phyloP scores from a whole-genome alignment of 1,140 invertebrate species.

The Polyergus mexicanus region DNA sequence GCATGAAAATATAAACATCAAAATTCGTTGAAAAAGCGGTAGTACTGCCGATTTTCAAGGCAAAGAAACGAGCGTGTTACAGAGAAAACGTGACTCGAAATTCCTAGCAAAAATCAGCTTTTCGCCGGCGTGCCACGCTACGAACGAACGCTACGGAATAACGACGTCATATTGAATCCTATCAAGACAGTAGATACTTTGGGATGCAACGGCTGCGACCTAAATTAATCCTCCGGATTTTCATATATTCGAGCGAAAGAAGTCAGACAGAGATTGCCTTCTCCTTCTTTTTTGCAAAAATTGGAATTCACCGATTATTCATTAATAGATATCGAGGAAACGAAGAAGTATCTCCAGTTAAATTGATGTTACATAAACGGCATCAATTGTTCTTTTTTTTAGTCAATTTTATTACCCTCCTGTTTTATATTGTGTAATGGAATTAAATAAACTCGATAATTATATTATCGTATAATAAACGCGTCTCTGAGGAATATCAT shows the following conservation, averaged over 20 bases:
- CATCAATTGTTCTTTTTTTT: background rate
- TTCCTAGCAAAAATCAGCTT: slow-evolving; percentile 40
- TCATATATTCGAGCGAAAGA: slow-evolving; percentile 25
- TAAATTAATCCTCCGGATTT: slow-evolving; percentile 38
- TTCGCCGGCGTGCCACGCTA: background rate
- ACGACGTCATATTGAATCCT: slow-evolving; percentile 49
- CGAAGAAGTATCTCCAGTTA: background rate
- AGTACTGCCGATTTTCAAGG: slow-evolving; percentile 1
- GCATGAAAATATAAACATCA: background rate
- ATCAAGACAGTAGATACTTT: slow-evolving; percentile 52
- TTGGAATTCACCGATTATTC: slow-evolving; percentile 21
- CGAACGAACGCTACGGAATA: no score
- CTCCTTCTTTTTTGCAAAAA: background rate
- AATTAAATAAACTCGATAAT: background rate
- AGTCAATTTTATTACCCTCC: background rate
- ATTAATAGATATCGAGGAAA: background rate
- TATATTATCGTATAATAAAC: background rate
- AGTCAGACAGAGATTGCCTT: background rate
- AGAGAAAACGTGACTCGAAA: slow-evolving; percentile 43
- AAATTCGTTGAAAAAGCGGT: background rate
- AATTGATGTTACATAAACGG: background rate
- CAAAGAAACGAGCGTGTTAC: slow-evolving; percentile 26
- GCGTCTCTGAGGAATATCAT: background rate
- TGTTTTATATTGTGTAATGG: background rate
- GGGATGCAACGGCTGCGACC: slow-evolving; percentile 40